phyloP scores from a whole-genome alignment of 1,140 invertebrate species.

The Dolichoris vasculosae region DNA sequence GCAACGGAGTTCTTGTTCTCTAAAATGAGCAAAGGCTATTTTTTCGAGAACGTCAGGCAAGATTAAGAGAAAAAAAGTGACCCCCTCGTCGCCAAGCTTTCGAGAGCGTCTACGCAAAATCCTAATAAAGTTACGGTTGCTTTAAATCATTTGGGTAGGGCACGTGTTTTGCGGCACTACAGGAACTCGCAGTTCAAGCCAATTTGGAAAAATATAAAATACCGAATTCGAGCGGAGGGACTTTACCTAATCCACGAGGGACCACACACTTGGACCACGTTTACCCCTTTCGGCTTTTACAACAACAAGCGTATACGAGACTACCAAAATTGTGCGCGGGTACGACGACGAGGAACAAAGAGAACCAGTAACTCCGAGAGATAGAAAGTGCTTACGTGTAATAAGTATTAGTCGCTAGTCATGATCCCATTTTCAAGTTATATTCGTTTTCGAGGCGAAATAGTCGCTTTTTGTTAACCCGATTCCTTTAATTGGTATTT shows the following conservation, averaged over 20 bases:
- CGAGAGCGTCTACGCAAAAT: background rate
- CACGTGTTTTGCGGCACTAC: background rate
- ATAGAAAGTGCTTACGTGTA: conserved; percentile 52
- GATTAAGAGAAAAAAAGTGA: background rate
- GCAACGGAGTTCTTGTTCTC: no score
- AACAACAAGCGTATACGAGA: background rate
- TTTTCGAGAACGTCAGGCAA: background rate
- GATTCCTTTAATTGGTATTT: background rate
- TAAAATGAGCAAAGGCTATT: no score
- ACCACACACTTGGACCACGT: background rate
- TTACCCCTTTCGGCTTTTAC: background rate
- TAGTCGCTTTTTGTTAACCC: background rate
- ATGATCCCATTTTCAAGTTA: conserved; percentile 59
- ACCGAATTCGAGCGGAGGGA: background rate
- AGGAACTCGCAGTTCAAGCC: conserved; percentile 2
- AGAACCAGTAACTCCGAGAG: background rate
- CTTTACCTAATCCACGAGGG: conserved; percentile 44
- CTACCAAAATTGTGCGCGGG: background rate
- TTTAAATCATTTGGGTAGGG: conserved; percentile 39
- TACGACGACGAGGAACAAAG: background rate
- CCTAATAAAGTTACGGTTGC: conserved; percentile 38
- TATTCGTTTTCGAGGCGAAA: background rate
- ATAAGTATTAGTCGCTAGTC: conserved; percentile 60
- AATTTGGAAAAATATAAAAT: conserved; percentile 54
- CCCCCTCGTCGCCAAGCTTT: no score